These are phyloP conservation scores for Styela plicata DNA, from an alignment of 23 tunicate genomes.

Conservation along the genomic window DNA sequence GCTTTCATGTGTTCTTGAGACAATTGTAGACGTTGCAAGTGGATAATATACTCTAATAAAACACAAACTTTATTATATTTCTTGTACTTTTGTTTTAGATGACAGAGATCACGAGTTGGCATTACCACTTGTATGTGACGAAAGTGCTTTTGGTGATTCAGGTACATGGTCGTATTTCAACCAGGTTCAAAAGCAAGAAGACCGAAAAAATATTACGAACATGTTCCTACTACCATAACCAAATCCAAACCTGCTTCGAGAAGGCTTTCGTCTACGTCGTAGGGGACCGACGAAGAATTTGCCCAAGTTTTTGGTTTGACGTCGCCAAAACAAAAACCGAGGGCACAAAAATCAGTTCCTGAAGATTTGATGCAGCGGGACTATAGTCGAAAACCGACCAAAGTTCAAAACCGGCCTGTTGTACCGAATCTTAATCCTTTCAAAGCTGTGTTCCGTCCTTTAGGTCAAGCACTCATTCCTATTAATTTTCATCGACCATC, in stretches of 20 bases:
- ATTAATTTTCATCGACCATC: conserved; percentile 10
- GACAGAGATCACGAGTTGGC: conserved; percentile 6
- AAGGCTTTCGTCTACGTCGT: conserved; percentile 12
- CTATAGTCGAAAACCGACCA: neutral
- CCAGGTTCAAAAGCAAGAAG: neutral
- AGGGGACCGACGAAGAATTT: conserved; percentile 35
- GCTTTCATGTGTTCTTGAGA: too few species aligned
- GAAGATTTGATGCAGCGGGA: neutral
- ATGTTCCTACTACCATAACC: neutral
- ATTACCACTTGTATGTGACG: conserved; percentile 21
- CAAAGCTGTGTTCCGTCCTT: neutral
- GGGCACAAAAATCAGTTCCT: neutral
- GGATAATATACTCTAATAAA: too few species aligned
- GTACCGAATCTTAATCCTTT: neutral
- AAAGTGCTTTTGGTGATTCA: conserved; percentile 17
- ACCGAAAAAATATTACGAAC: neutral
- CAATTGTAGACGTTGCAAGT: too few species aligned
- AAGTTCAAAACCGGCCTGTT: neutral
- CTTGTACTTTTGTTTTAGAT: neutral
- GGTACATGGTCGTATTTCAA: conserved; percentile 29
- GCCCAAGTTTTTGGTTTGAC: conserved; percentile 29
- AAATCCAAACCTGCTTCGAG: neutral
- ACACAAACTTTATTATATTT: neutral
- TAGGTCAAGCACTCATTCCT: neutral
- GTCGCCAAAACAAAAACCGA: conserved; percentile 10